Base-by-base conservation (phyloP, 2,888 invertebrate species). In the Spisula subtruncata region DNA sequence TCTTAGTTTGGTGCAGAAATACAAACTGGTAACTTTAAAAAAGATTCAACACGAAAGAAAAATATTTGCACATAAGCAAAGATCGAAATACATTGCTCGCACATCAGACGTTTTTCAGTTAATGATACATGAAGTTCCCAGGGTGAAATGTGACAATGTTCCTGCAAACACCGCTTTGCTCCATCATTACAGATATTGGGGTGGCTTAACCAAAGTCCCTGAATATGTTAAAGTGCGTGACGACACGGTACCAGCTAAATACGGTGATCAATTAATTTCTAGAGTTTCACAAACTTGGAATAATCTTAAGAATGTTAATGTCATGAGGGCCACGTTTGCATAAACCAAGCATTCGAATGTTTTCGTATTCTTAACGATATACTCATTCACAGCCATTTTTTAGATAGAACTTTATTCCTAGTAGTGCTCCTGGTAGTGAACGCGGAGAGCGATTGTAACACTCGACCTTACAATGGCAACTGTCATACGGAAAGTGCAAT, bases 171-270 rank as follows among this genome's bases (percentile, higher is more conserved):
- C 88, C 1, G 95, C 92, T 0, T 79, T 94, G 18, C 89, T 95
- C 51, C 94, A 95, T 60, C 95, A 95, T 83, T 95, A 95, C 88
- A 88, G 95, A 60, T 89, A 90, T 85, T 95, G 95, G 95, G 90
- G 93, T 75, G 90, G 92, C 46, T 93, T 93, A 0, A 71, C 71
- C 5, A 93, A 93, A 71, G 75, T 12, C 6, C 25, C 14, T 5
- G 29, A 60, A 6, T 35, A 51, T 16, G 81, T 88, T 29, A 82
- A 92, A 32, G 48, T 81, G 0, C n/a, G n/a, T 66, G 94, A 94
- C 81, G 75, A 81, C 8, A 88, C 85, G 14, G 85, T 93, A 41
- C 81, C 88, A 2, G 25, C 83, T 41, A 91, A 89, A 56, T 95
- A 85, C 84, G 92, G 90, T 56, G 60, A 66, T 6, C 0, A 66